Evolutionary conservation across 2,113 vertebrate genomes (phyloP), one percentile per base, ranked within the genome.

Genomic region (Bambusicola thoracicus): DNA sequence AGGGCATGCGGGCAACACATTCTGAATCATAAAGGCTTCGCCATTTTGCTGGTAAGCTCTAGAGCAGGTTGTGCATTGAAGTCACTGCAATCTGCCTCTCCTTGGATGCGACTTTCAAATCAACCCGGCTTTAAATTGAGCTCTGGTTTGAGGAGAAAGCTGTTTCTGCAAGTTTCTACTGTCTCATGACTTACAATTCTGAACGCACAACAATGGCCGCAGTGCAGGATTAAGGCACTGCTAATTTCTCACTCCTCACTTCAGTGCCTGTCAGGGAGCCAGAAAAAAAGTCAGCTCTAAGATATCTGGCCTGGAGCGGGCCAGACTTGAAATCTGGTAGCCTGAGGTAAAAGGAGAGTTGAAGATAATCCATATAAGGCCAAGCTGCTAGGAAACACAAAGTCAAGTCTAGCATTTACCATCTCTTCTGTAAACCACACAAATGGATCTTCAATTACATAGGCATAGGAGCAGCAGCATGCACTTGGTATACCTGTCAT

Each of bases 161-260:
- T 0, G 12, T 36, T 20, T 12, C 20, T n/a, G n/a, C 20, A 29
- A 2, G 19, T 2, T 85, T 25, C 72, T 19, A 65, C 0, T 1
- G 53, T 46, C n/a, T 69, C 11, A 2, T 8, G 29, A 10, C 51
- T 55, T 44, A 2, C 46, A 53, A 72, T 16, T 44, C 61, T 30
- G 3, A 63, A 25, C 10, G 4, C 6, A 0, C 8, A 38, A 11
- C 13, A 14, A 3, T 0, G 17, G 10, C 25, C 44, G n/a, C 34
- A 46, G 2, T 1, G 9, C 49, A 70, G 76, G 43, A 25, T 51
- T 15, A 36, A 38, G 48, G 24, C 76, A 58, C 1, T 8, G 66
- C 49, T 56, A 8, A 38, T 67, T 34, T 12, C 87, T 32, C 80
- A 8, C 44, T 32, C 66, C 41, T 74, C 58, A 74, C 61, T 84